Conservation (phyloP, 1,140 invertebrate species). For the Ceratina calcarata region DNA sequence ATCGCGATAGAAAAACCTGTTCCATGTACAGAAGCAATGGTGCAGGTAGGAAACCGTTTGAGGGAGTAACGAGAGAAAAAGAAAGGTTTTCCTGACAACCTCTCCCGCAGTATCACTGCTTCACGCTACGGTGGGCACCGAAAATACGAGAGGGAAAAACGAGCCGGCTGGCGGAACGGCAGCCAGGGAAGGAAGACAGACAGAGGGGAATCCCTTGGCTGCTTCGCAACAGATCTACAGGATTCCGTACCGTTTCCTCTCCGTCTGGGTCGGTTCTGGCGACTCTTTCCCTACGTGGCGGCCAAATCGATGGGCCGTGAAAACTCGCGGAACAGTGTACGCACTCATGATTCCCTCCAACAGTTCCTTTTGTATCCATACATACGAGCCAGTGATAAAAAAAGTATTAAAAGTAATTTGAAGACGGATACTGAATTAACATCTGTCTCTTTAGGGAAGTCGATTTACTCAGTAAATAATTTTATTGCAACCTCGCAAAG, state of each 20-base stretch:
- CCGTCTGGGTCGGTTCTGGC: neutral
- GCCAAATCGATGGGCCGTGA: constrained; percentile 59
- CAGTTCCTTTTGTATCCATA: no score
- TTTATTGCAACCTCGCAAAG: no score
- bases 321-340: constrained; percentile 32
- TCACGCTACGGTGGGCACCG: constrained; percentile 64
- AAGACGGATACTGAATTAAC: no score
- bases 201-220: constrained; percentile 43
- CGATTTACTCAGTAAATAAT: no score
- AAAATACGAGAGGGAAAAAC: constrained; percentile 63
- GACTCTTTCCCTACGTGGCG: constrained; percentile 30
- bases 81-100: constrained; percentile 2
- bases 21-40: constrained; percentile 55
- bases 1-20: constrained; percentile 55
- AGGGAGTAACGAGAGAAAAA: constrained; percentile 33
- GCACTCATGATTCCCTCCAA: no score
- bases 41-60: constrained; percentile 59
- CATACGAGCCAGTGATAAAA: no score
- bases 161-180: neutral
- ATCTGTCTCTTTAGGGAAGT: no score
- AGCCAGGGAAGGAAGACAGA: constrained; percentile 24
- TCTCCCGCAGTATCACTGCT: constrained; percentile 58
- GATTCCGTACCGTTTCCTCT: constrained; percentile 33
- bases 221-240: constrained; percentile 46
- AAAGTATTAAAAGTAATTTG: no score